A percentile compares a stretch with the other conserved stretches of the same genome.
Evolutionary conservation across 2,113 vertebrate genomes (phyloP).

Genomic region (Oxyura jamaicensis): DNA sequence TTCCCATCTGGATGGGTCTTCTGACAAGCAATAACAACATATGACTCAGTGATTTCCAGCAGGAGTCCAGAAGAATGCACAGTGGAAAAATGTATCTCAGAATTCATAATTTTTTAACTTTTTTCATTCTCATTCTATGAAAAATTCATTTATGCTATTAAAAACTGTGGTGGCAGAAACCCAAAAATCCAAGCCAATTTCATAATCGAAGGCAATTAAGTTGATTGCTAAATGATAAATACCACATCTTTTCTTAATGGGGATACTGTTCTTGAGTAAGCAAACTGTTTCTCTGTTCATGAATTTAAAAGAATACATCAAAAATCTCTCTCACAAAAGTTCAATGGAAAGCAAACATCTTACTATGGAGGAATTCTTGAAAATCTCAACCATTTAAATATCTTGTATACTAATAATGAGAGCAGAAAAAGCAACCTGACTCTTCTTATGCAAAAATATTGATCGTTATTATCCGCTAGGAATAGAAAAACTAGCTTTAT

Average conservation of each 20-base stretch:
- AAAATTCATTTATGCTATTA: constrained; percentile 65
- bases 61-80: constrained; percentile 19
- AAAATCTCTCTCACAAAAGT: constrained; percentile 19
- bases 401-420: neutral
- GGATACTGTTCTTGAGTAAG: constrained; percentile 50
- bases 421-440: neutral
- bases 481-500: neutral
- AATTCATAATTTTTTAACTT: constrained; percentile 23
- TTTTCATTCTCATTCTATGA: constrained; percentile 46
- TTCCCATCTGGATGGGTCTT: constrained; percentile 28
- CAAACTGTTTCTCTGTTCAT: constrained; percentile 41
- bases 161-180: constrained; percentile 44
- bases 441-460: neutral
- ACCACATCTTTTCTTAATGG: constrained; percentile 53
- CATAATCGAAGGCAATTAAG: constrained; percentile 65
- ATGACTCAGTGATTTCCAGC: constrained; percentile 15
- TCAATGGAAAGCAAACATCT: constrained; percentile 26
- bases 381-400: constrained; percentile 12
- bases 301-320: constrained; percentile 22
- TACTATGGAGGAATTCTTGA: neutral
- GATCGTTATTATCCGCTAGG: neutral
- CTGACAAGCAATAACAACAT: constrained; percentile 29
- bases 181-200: constrained; percentile 66
- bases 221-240: constrained; percentile 66
- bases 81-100: neutral